A percentile compares a stretch with the other conserved stretches of the same genome.
phyloP scores from a whole-genome alignment of 2,888 invertebrate genomes.

The Allophyes oxyacanthae region DNA sequence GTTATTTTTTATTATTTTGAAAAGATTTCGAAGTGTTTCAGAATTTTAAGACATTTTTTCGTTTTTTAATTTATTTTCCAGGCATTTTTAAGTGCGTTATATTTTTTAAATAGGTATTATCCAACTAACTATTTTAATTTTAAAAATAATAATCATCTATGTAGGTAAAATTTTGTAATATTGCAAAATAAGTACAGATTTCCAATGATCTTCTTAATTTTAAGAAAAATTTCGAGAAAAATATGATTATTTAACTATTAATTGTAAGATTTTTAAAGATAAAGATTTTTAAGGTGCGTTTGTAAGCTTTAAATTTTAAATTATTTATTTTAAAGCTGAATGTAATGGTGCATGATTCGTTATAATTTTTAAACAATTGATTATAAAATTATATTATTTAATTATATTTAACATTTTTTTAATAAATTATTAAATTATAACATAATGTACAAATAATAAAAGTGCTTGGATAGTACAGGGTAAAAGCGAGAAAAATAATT shows the following conservation, averaged over 20 bases:
- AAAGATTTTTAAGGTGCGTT: conserved; percentile 48
- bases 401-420: conserved; percentile 17
- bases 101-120: not conserved
- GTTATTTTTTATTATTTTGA: not conserved
- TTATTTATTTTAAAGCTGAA: conserved; percentile 73
- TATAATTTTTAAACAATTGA: conserved; percentile 36
- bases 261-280: conserved; percentile 35
- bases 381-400: conserved; percentile 26
- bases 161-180: conserved; percentile 28
- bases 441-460: conserved; percentile 53
- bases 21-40: too few species aligned
- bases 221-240: conserved; percentile 30
- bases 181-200: conserved; percentile 49
- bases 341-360: conserved; percentile 74
- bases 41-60: too few species aligned
- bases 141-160: not conserved
- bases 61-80: too few species aligned
- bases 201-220: conserved; percentile 68
- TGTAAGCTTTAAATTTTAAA: conserved; percentile 61
- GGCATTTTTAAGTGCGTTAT: conserved; percentile 1
- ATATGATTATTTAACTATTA: conserved; percentile 49
- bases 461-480: conserved; percentile 70
- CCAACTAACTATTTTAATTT: not conserved
- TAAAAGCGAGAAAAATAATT: conserved; percentile 38
- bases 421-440: conserved; percentile 36